Conservation (phyloP, 2,113 vertebrate genomes). For the Rhea pennata region DNA sequence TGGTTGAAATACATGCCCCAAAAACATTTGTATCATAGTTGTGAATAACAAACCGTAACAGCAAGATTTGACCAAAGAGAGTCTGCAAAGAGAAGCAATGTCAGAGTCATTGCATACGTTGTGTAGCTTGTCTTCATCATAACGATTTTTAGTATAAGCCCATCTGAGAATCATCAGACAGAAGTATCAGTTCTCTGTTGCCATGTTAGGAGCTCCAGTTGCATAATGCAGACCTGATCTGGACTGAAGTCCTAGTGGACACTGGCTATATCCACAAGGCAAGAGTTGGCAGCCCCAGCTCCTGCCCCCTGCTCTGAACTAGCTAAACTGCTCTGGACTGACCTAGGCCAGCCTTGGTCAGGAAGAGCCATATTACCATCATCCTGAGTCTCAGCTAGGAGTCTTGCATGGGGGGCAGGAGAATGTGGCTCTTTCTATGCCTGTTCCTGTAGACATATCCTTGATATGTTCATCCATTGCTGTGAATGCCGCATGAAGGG, state of each 20-base stretch:
- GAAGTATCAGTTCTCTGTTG: neutral
- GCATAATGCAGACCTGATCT: neutral
- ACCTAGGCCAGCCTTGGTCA: neutral
- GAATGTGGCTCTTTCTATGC: neutral
- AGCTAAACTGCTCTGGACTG: neutral
- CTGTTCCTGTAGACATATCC: neutral
- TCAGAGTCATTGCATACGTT: neutral
- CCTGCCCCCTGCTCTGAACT: neutral
- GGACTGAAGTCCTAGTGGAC: neutral
- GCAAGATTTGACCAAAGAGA: neutral
- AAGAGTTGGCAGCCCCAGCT: neutral
- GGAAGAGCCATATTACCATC: neutral
- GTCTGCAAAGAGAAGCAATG: neutral
- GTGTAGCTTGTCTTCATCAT: neutral
- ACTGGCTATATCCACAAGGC: neutral
- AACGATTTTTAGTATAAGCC: neutral
- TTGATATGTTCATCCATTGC: rapidly evolving
- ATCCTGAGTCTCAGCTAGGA: neutral
- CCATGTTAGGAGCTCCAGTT: neutral
- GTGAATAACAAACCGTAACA: neutral
- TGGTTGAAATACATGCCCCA: neutral
- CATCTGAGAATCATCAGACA: neutral
- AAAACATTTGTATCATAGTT: neutral
- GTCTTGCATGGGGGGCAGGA: neutral
- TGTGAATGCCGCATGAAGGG: neutral